phyloP scores from a whole-genome alignment of 2,797 vertebrate species.

The Spatula versicolor region DNA sequence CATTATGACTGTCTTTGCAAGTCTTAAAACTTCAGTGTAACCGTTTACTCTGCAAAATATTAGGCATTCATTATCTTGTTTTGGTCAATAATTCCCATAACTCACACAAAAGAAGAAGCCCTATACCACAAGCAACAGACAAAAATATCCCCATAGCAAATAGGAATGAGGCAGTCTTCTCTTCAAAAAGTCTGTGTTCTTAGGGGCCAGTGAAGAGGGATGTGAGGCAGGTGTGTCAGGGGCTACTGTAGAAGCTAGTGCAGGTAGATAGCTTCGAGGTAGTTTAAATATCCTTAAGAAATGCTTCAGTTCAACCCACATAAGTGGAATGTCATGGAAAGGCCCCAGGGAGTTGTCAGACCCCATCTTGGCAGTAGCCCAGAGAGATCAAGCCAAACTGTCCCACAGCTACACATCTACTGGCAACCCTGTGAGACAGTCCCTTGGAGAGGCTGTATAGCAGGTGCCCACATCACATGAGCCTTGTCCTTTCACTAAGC shows the following conservation, averaged over 20 bases:
- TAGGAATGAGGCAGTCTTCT: accelerated
- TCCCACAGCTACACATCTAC: background rate
- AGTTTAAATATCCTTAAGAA: background rate
- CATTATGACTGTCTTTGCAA: background rate
- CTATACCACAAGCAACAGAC: background rate
- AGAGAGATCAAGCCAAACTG: background rate
- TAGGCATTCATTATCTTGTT: background rate
- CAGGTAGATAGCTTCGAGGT: background rate
- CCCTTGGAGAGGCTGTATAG: accelerated
- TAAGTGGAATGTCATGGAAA: background rate
- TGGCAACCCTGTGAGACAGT: accelerated
- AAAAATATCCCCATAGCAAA: background rate
- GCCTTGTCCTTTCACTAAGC: background rate
- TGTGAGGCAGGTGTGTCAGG: background rate
- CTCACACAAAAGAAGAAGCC: background rate
- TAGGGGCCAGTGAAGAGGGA: background rate
- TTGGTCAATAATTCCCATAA: background rate
- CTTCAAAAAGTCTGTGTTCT: accelerated
- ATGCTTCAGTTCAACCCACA: background rate
- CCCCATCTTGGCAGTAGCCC: accelerated
- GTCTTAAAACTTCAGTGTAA: background rate
- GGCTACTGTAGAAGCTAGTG: background rate
- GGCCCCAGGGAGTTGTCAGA: accelerated
- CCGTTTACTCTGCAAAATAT: background rate
- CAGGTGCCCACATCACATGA: accelerated